Percentiles rank a stretch among this genome's conserved stretches.
Conservation (phyloP, 2,113 vertebrate genomes). For the Dromaius novaehollandiae region DNA sequence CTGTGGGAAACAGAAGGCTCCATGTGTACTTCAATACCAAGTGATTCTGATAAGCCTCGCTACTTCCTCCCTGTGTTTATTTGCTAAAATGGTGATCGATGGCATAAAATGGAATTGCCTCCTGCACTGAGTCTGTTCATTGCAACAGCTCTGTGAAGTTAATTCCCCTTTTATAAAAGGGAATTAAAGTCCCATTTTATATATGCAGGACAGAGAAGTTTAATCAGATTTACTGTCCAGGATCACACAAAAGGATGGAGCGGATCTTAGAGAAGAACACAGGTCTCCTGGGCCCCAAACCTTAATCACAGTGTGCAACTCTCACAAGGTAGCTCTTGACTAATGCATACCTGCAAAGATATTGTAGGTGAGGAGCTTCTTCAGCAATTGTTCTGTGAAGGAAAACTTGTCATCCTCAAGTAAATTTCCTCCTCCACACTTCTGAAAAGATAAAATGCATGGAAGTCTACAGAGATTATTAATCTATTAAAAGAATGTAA, state of each 20-base stretch:
- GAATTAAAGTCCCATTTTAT: not conserved
- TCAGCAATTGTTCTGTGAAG: not conserved
- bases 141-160: not conserved
- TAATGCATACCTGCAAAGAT: not conserved
- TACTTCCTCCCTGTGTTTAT: no score
- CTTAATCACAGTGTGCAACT: not conserved
- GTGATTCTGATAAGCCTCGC: not conserved
- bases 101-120: not conserved
- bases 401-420: not conserved
- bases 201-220: not conserved
- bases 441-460: not conserved
- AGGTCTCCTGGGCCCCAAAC: fast-evolving
- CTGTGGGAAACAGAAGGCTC: not conserved
- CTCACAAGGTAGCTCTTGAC: not conserved
- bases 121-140: not conserved
- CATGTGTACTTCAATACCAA: not conserved
- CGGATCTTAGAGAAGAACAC: not conserved
- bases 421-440: not conserved
- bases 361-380: not conserved
- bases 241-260: not conserved
- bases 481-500: not conserved
- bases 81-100: not conserved
- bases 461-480: not conserved
- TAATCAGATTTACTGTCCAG: not conserved
- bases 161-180: not conserved